Evolutionary conservation across 2,888 invertebrate species (phyloP).

Genomic region (Elysia crispata): DNA sequence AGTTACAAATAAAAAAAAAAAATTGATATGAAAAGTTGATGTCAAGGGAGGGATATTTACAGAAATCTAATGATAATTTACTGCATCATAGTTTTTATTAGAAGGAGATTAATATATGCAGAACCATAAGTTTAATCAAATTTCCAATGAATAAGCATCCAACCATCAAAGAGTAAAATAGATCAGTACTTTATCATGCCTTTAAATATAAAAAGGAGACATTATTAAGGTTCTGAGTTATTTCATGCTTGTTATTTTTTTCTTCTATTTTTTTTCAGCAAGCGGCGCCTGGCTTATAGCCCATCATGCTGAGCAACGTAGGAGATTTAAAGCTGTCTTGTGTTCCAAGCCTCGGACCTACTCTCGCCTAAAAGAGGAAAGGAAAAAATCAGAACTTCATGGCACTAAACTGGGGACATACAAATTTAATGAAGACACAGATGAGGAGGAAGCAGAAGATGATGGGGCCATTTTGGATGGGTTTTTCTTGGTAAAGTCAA

Average conservation of each 20-base stretch:
- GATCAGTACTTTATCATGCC: too few species aligned
- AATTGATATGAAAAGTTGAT: too few species aligned
- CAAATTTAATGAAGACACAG: constrained; percentile 59
- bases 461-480: constrained; percentile 71
- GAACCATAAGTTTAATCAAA: too few species aligned
- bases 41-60: too few species aligned
- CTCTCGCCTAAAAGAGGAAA: constrained; percentile 70
- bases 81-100: too few species aligned
- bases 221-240: too few species aligned
- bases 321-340: constrained; percentile 74
- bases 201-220: too few species aligned
- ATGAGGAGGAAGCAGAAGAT: constrained; percentile 60
- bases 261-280: constrained; percentile 55
- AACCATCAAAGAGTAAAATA: too few species aligned
- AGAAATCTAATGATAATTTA: too few species aligned
- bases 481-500: constrained; percentile 73
- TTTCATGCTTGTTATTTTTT: neutral
- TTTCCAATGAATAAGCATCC: too few species aligned
- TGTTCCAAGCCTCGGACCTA: constrained; percentile 74
- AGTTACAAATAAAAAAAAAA: too few species aligned
- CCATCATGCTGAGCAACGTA: constrained; percentile 73
- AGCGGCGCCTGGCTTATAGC: constrained; percentile 76
- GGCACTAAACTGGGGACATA: constrained; percentile 59
- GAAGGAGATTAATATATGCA: too few species aligned
- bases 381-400: constrained; percentile 66